A percentile compares a stretch with the other conserved stretches of the same genome.
Conservation (phyloP, 2,797 vertebrate species). For the Parambassis ranga region DNA sequence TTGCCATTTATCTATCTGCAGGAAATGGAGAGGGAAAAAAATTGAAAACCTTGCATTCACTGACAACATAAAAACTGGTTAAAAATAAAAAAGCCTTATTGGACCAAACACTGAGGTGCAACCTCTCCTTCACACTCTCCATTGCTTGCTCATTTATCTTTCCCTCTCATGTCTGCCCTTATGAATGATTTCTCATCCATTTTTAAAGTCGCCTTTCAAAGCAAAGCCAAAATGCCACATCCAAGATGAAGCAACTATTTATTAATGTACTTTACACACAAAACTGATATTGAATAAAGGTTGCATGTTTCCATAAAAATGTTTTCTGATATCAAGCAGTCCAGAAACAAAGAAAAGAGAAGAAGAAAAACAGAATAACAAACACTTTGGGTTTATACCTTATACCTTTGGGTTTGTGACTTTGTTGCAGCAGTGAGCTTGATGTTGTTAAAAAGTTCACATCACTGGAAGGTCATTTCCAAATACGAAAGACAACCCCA, state of each 20-base stretch:
- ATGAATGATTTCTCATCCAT: constrained; percentile 41
- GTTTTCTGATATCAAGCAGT: background rate
- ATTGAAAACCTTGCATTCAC: constrained; percentile 30
- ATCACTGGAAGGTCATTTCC: constrained; percentile 66
- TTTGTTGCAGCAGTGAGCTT: constrained; percentile 42
- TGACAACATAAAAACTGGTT: constrained; percentile 45
- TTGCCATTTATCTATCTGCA: constrained; percentile 52
- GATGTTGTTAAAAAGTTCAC: constrained; percentile 68
- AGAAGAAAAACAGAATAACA: too few species aligned
- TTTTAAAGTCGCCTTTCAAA: constrained; percentile 30
- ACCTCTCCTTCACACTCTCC: constrained; percentile 35
- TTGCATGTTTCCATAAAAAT: constrained; percentile 1
- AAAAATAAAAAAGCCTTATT: constrained; percentile 49
- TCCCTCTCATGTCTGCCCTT: constrained; percentile 24
- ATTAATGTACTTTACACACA: constrained; percentile 16
- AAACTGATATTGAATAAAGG: constrained; percentile 5
- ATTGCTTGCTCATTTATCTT: constrained; percentile 46
- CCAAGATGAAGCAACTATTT: constrained; percentile 9
- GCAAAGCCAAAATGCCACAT: constrained; percentile 23
- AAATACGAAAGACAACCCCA: constrained; percentile 53
- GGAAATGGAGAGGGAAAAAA: constrained; percentile 7
- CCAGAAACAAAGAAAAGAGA: background rate
- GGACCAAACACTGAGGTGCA: constrained; percentile 45
- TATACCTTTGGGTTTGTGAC: constrained; percentile 49
- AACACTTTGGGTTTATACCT: too few species aligned